Conservation (phyloP, 2,888 invertebrate genomes). For the Drosophila rubida region DNA sequence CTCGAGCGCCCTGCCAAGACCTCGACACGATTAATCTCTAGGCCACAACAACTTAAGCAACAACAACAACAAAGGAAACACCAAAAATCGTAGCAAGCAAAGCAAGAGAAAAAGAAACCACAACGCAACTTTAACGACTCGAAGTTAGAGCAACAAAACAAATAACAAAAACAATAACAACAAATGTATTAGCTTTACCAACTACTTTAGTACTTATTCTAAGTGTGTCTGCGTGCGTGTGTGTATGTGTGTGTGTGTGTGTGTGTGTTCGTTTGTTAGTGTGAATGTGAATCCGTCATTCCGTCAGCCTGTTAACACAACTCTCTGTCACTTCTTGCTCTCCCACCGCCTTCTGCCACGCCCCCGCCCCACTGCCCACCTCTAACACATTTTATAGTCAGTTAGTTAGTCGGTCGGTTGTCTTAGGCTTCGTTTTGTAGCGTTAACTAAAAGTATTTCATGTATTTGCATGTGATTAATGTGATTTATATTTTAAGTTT, state of each 20-base stretch:
- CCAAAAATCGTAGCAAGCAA: constrained; percentile 18
- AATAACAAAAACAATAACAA: constrained; percentile 20
- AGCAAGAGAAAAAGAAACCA: constrained; percentile 12
- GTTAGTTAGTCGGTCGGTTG: constrained; percentile 1
- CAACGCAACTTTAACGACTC: constrained; percentile 43
- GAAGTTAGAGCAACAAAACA: constrained; percentile 27
- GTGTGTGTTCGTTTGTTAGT: background rate
- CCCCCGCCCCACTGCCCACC: no score
- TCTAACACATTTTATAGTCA: background rate
- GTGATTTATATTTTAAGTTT: constrained; percentile 40
- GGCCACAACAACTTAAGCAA: constrained; percentile 13
- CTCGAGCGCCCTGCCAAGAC: constrained; percentile 90
- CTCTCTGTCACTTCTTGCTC: background rate
- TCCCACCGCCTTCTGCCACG: background rate
- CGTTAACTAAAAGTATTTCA: constrained; percentile 8
- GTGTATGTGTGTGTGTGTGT: constrained; percentile 6
- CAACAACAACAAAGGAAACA: constrained; percentile 21
- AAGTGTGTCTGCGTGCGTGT: constrained; percentile 21
- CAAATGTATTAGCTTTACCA: constrained; percentile 48
- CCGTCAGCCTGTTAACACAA: background rate
- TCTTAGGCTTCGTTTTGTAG: constrained; percentile 1
- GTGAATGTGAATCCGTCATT: background rate
- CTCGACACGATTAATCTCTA: constrained; percentile 90
- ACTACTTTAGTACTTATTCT: constrained; percentile 24
- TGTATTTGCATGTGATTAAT: constrained; percentile 35